These are phyloP conservation scores for mouse (Mus musculus) DNA, from an alignment of 2,113 vertebrate genomes.

Conservation along the genomic window GRCm39 chr14:124710001-124710500, in stretches of 20 bases:
- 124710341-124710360: conserved; percentile 55
- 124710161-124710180: not conserved
- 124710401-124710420: conserved; percentile 61
- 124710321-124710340: conserved; percentile 63
- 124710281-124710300: conserved; percentile 57
- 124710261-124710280: conserved; percentile 21
- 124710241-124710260: conserved; percentile 38
- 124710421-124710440: conserved; percentile 58
- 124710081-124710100: not conserved
- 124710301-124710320: conserved; percentile 63
- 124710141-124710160: not conserved
- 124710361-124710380: conserved; percentile 48
- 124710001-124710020: not conserved
- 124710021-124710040: not conserved
- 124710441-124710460: conserved; percentile 42
- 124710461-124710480: conserved; percentile 16
- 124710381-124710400: conserved; percentile 70
- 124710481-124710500: conserved; percentile 3
- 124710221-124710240: conserved; percentile 7
- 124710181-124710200: not conserved
- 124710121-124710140: not conserved
- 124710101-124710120: not conserved
- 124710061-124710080: not conserved
- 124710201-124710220: not conserved
- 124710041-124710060: not conserved